These are phyloP conservation scores for Leucozona laternaria DNA, from an alignment of 2,888 invertebrate genomes.

Conservation along the genomic window DNA sequence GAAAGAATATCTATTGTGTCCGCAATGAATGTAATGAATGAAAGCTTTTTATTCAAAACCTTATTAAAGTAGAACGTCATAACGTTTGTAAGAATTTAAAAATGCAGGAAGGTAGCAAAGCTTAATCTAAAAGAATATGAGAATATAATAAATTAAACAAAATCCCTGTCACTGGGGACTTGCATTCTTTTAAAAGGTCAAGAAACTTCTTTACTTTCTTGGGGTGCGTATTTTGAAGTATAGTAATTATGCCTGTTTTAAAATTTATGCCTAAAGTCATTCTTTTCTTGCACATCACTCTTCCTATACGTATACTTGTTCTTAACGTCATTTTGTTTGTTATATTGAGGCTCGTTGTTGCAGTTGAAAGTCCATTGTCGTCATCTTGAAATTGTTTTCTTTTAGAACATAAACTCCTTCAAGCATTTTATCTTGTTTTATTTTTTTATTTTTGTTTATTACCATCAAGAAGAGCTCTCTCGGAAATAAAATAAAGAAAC, in stretches of 20 bases:
- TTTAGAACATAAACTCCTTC: constrained; percentile 34
- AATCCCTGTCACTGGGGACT: constrained; percentile 27
- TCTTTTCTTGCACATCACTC: constrained; percentile 1
- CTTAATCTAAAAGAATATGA: neutral
- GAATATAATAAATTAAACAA: neutral
- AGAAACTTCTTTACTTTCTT: neutral
- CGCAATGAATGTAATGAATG: neutral
- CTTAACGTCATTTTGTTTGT: constrained; percentile 13
- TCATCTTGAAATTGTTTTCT: constrained; percentile 15
- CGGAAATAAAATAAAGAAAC: neutral
- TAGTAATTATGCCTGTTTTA: neutral
- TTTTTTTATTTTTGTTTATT: constrained; percentile 1
- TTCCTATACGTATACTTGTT: neutral
- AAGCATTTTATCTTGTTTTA: constrained; percentile 7
- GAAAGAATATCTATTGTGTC: neutral
- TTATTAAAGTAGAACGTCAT: neutral
- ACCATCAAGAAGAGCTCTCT: constrained; percentile 7
- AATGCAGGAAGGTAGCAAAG: neutral
- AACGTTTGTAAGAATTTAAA: neutral
- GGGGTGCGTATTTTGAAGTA: neutral
- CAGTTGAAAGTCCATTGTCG: constrained; percentile 47
- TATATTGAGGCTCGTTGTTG: neutral
- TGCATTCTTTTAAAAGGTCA: constrained; percentile 36
- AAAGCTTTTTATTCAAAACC: neutral
- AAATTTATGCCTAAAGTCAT: neutral